phyloP scores from a whole-genome alignment of 2,888 invertebrate species.

The Noctuana brunneofusca region DNA sequence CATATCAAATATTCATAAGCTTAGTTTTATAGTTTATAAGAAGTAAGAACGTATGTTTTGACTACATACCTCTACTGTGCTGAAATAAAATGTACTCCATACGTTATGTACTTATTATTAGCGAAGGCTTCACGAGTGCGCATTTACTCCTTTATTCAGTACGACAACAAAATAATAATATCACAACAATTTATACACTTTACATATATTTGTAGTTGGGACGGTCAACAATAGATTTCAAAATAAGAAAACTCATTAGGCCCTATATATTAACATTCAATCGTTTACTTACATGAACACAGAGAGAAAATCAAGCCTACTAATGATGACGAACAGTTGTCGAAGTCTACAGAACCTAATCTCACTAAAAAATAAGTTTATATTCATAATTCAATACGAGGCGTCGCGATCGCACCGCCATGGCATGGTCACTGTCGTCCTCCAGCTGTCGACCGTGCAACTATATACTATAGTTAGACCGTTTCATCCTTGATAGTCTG shows the following conservation, averaged over 20 bases:
- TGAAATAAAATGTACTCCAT: conserved; percentile 19
- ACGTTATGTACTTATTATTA: conserved; percentile 2
- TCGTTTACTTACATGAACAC: conserved; percentile 9
- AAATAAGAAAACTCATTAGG: conserved; percentile 24
- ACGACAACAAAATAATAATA: conserved; percentile 20
- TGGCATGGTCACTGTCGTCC: not conserved
- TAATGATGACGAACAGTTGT: not conserved
- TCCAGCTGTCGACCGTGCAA: not conserved
- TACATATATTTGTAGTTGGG: conserved; percentile 33
- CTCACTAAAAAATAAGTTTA: conserved; percentile 10
- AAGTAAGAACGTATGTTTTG: conserved; percentile 25
- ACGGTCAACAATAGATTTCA: conserved; percentile 31
- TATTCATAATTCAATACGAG: not conserved
- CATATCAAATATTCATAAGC: conserved; percentile 60
- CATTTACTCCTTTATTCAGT: conserved; percentile 21
- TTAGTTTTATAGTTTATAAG: conserved; percentile 42
- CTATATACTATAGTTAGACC: not conserved
- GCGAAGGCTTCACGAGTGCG: conserved; percentile 20
- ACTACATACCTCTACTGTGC: conserved; percentile 19
- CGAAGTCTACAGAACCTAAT: conserved; percentile 23
- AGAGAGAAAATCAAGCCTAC: conserved; percentile 15
- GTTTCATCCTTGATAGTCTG: not conserved
- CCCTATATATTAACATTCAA: conserved; percentile 17
- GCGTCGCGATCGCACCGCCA: not conserved
- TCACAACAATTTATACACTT: conserved; percentile 32